Conservation (phyloP, 2,113 vertebrate genomes). For the Erpornis zantholeuca region DNA sequence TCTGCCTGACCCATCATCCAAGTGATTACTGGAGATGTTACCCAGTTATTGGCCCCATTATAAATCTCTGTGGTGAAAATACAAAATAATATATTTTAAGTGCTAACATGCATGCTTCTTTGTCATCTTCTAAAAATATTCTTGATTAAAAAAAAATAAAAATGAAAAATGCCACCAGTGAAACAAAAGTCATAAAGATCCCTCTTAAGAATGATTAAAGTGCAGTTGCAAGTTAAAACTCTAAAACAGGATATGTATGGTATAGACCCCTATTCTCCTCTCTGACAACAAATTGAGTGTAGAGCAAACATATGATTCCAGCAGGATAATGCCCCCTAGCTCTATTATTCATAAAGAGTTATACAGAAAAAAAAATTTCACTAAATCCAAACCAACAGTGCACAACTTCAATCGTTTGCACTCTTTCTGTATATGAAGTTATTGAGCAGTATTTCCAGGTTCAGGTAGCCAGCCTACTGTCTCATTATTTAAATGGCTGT, state of each 20-base stretch:
- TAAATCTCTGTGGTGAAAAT: not conserved
- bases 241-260: accelerated
- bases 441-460: not conserved
- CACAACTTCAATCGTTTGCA: not conserved
- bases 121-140: not conserved
- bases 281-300: not conserved
- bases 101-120: not conserved
- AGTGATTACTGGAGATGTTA: not conserved
- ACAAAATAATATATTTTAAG: not conserved
- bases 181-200: not conserved
- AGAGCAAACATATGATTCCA: not conserved
- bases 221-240: not conserved
- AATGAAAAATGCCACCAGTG: not conserved
- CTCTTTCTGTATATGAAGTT: not conserved
- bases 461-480: not conserved
- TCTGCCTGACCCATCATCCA: not conserved
- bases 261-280: not conserved
- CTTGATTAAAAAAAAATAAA: not conserved
- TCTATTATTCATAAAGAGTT: not conserved
- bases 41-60: not conserved
- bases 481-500: not conserved
- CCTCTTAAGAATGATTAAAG: not conserved
- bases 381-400: not conserved
- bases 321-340: not conserved
- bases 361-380: not conserved